phyloP scores from a whole-genome alignment of 1,140 invertebrate species.

The Hestina assimilis region DNA sequence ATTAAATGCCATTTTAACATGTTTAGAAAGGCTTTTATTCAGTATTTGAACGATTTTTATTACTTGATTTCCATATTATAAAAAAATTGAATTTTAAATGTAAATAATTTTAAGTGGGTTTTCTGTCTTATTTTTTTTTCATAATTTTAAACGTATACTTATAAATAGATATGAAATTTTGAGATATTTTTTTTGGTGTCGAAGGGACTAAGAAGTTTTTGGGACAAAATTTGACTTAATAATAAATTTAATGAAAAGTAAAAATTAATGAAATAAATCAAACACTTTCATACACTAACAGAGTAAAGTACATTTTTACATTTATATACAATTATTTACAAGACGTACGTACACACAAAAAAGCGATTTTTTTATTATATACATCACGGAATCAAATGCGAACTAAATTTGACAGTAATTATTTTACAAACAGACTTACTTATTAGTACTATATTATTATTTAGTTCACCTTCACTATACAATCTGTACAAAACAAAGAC shows the following conservation, averaged over 20 bases:
- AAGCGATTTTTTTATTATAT: background rate
- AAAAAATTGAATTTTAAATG: no score
- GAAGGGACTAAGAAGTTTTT: slow-evolving; percentile 47
- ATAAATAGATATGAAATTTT: background rate
- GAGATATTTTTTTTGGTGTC: slow-evolving; percentile 39
- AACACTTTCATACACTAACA: slow-evolving; percentile 2
- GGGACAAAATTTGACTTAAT: slow-evolving; percentile 39
- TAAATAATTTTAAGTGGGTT: no score
- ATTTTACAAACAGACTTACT: background rate
- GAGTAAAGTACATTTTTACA: slow-evolving; percentile 7
- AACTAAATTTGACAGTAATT: background rate
- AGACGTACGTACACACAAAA: background rate
- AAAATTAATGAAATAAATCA: slow-evolving; percentile 42
- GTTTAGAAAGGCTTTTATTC: no score
- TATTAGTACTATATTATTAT: no score
- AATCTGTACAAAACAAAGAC: no score
- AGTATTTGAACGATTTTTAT: no score
- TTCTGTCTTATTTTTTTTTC: background rate
- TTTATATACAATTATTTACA: slow-evolving; percentile 5
- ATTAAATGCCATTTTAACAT: slow-evolving; percentile 9
- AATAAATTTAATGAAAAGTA: slow-evolving; percentile 40
- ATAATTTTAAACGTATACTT: background rate
- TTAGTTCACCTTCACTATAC: no score
- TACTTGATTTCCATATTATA: no score
- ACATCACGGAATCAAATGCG: background rate